Evolutionary conservation across 1,140 invertebrate genomes (phyloP).

Genomic region (Musca domestica): DNA sequence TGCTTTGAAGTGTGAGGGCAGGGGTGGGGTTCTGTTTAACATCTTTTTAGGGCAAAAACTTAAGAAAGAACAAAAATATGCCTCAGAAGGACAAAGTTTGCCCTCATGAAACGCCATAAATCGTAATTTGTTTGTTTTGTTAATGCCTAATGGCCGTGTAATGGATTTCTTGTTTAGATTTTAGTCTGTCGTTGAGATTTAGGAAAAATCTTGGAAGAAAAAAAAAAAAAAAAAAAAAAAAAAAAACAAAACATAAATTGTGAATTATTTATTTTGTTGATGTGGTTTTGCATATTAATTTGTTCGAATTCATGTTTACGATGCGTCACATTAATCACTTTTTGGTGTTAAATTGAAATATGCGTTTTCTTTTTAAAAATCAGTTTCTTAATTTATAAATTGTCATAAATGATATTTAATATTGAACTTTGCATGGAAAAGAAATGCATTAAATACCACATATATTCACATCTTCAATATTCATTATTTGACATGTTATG

Average conservation of each 20-base stretch:
- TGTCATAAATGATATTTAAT: too few species aligned
- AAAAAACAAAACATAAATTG: not conserved
- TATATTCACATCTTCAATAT: too few species aligned
- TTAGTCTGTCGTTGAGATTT: not conserved
- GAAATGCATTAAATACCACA: too few species aligned
- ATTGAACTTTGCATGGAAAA: too few species aligned
- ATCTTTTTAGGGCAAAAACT: constrained; percentile 3
- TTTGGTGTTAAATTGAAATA: too few species aligned
- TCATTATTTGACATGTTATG: too few species aligned
- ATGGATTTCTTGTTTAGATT: constrained; percentile 5
- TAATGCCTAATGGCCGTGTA: constrained; percentile 10
- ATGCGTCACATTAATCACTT: too few species aligned
- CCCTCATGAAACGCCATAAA: constrained; percentile 5
- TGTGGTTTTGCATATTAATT: constrained; percentile 16
- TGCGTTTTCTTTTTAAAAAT: too few species aligned
- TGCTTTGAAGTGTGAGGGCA: not conserved
- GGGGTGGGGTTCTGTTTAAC: too few species aligned
- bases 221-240: too few species aligned
- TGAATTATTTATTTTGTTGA: constrained; percentile 15
- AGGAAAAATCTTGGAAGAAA: not conserved
- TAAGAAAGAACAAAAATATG: not conserved
- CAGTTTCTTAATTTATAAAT: too few species aligned
- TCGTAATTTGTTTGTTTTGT: constrained; percentile 19
- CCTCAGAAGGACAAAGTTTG: not conserved
- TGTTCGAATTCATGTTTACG: not conserved